Conservation (phyloP, 2,797 vertebrate genomes). For the Arvicola amphibius region DNA sequence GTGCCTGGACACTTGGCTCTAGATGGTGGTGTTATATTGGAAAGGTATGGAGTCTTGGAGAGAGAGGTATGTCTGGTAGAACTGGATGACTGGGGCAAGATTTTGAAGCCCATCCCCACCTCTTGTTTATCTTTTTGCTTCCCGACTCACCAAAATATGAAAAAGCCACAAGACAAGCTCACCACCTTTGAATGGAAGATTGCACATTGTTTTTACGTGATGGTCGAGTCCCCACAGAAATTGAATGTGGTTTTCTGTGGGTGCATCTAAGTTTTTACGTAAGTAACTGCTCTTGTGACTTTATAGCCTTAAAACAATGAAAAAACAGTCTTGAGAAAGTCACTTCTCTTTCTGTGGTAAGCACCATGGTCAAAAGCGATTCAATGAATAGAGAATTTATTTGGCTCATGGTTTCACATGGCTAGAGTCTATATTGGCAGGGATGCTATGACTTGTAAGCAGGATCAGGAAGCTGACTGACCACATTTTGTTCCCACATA, state of each 20-base stretch:
- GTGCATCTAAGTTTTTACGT: not conserved
- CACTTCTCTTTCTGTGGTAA: not conserved
- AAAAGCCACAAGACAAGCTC: not conserved
- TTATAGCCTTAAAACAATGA: not conserved
- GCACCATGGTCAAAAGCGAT: not conserved
- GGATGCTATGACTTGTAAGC: not conserved
- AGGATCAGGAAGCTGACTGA: not conserved
- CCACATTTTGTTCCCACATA: not conserved
- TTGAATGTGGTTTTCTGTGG: not conserved
- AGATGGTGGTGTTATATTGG: not conserved
- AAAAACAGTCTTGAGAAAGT: not conserved
- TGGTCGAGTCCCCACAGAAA: not conserved
- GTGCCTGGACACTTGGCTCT: not conserved
- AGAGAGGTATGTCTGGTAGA: not conserved
- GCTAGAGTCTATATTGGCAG: not conserved
- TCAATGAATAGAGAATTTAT: not conserved
- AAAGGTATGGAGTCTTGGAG: not conserved
- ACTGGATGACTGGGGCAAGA: not conserved
- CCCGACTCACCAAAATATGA: not conserved
- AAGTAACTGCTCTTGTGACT: not conserved
- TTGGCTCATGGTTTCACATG: not conserved
- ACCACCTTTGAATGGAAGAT: not conserved
- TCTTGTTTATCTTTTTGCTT: not conserved
- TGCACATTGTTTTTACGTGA: not conserved
- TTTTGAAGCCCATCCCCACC: not conserved